Evolutionary conservation across 2,797 vertebrate genomes (phyloP).

Genomic region (Pangasius krempfi): DNA sequence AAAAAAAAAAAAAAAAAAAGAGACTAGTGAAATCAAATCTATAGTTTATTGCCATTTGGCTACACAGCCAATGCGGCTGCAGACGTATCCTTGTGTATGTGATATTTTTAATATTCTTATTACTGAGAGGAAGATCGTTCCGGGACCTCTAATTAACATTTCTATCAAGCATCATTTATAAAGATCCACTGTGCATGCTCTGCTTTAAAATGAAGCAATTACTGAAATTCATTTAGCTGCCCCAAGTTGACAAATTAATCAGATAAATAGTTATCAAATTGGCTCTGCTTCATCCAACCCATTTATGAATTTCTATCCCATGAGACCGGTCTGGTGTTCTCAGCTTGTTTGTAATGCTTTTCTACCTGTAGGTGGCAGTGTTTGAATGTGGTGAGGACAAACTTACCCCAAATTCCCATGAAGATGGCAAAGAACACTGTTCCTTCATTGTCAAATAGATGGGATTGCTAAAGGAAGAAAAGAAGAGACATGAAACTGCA

Average conservation of each 20-base stretch:
- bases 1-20: slow-evolving; percentile 2
- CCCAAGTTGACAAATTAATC: slow-evolving; percentile 18
- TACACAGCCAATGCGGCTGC: neutral
- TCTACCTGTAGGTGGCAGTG: slow-evolving; percentile 27
- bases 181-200: slow-evolving; percentile 10
- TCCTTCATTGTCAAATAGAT: slow-evolving; percentile 96
- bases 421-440: slow-evolving; percentile 96
- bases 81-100: neutral
- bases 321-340: neutral
- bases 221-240: neutral
- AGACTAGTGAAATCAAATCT: neutral
- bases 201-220: slow-evolving; percentile 36
- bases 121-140: neutral
- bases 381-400: slow-evolving; percentile 31
- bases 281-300: slow-evolving; percentile 19
- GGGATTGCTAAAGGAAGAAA: slow-evolving; percentile 81
- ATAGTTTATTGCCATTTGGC: neutral
- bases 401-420: slow-evolving; percentile 98
- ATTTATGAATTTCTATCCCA: neutral
- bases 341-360: neutral
- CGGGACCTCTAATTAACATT: neutral
- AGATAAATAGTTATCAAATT: slow-evolving; percentile 32
- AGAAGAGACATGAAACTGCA: slow-evolving; percentile 27
- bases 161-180: slow-evolving; percentile 15
- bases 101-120: neutral